Evolutionary conservation across 2,797 vertebrate genomes (phyloP), one percentile per base, ranked within the genome.

Genomic region (Prunella strophiata): DNA sequence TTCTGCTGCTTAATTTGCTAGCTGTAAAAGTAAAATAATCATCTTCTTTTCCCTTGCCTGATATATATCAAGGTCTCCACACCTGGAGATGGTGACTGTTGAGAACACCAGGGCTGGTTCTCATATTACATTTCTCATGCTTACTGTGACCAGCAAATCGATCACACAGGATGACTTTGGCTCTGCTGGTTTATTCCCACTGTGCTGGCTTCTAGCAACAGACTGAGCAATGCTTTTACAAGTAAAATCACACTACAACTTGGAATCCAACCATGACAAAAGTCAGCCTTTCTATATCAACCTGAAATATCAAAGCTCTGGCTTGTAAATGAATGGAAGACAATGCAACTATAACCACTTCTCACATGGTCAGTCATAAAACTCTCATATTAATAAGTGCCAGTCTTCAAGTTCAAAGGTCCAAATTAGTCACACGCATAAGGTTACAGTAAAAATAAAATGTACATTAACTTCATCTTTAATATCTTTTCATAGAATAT

Each of bases 1-100:
- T 89, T 86, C 42, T 61, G 17, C 42, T 78, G 71, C 59, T 84
- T 45, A 84, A 83, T 91, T 91, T 81, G 76, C 68, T 83, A 93
- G 67, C 58, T 92, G 73, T 32, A 89, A 51, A 85, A 91, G 36
- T 54, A 87, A 81, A 92, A 93, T 13, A 84, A 76, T 52, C 2
- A 66, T 57, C 26, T 38, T 77, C 77, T 77, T 84, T 92, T n/a
- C 26, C 72, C 45, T 76, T 83, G 52, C 29, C 30, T 1, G 10
- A 23, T n/a, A 61, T 9, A 11, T 63, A 71, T 63, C 0, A 3
- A 86, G 70, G 58, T 63, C 59, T 93, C 85, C 62, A 55, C 59
- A 94, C 82, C 70, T 94, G 89, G 66, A 94, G 70, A 92, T 5
- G 16, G 36, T 51, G 87, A 72, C 73, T 81, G 81, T 48, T 1